Percentiles rank a stretch among this genome's conserved stretches.
Evolutionary conservation across 2,888 invertebrate species (phyloP).

Genomic region (Drosophila paranaensis): DNA sequence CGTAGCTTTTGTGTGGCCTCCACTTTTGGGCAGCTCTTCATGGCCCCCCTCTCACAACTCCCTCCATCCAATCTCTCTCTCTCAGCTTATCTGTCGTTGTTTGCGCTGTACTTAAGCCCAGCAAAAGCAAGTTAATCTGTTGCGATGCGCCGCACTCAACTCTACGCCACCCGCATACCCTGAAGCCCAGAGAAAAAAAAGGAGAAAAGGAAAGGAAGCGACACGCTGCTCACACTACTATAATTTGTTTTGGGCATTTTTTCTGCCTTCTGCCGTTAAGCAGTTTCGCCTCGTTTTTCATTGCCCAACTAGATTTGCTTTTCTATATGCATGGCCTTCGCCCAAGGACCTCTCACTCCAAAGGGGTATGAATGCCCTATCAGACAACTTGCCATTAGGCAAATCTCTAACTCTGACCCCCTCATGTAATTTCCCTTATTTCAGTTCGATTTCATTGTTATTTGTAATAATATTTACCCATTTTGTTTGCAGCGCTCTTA

Average conservation of each 20-base stretch:
- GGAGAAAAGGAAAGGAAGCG: background rate
- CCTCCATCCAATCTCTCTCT: slow-evolving; percentile 9
- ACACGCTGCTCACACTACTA: slow-evolving; percentile 35
- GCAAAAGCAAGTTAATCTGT: slow-evolving; percentile 76
- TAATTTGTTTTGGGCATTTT: slow-evolving; percentile 66
- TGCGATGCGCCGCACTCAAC: slow-evolving; percentile 46
- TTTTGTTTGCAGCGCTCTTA: background rate
- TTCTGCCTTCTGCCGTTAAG: slow-evolving; percentile 60
- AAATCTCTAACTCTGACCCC: background rate
- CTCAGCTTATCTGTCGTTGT: slow-evolving; percentile 34
- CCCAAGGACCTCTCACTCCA: slow-evolving; percentile 1
- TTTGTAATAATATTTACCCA: background rate
- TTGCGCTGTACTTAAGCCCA: slow-evolving; percentile 63
- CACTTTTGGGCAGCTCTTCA: slow-evolving; percentile 51
- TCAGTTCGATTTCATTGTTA: background rate
- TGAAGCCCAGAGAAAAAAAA: slow-evolving; percentile 1
- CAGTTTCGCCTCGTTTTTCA: slow-evolving; percentile 74
- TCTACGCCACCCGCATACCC: background rate
- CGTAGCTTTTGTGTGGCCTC: slow-evolving; percentile 69
- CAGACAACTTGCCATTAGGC: slow-evolving; percentile 13
- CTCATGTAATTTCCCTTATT: no score
- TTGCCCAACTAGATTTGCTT: slow-evolving; percentile 67
- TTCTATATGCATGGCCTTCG: slow-evolving; percentile 40
- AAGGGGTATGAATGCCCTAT: slow-evolving; percentile 22
- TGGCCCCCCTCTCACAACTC: slow-evolving; percentile 4